Evolutionary conservation across 2,797 vertebrate genomes (phyloP).

Genomic region (Microctenopoma steveboyesi): DNA sequence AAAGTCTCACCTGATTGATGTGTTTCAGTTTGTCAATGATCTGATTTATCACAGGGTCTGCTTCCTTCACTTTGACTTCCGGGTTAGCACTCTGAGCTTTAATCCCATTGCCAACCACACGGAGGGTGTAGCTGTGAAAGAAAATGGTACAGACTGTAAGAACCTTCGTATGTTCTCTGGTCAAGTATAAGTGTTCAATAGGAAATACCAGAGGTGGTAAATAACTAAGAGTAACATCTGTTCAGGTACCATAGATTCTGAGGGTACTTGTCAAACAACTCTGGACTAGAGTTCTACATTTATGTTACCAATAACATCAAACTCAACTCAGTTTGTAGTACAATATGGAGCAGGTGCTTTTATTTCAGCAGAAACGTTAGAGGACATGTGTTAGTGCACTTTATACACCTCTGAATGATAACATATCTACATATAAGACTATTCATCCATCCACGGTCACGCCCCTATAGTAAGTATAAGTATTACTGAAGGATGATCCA

Average conservation of each 20-base stretch:
- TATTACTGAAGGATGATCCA: slow-evolving; percentile 40
- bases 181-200: background rate
- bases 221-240: too few species aligned
- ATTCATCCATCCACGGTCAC: too few species aligned
- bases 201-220: background rate
- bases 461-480: background rate
- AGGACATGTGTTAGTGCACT: too few species aligned
- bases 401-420: too few species aligned
- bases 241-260: too few species aligned
- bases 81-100: slow-evolving; percentile 90
- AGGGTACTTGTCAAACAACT: too few species aligned
- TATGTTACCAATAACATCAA: too few species aligned
- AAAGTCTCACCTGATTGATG: slow-evolving; percentile 88
- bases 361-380: too few species aligned
- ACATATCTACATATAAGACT: too few species aligned
- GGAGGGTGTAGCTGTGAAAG: slow-evolving; percentile 85
- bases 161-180: slow-evolving; percentile 1
- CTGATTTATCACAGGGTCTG: slow-evolving; percentile 88
- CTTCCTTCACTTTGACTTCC: slow-evolving; percentile 90
- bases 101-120: slow-evolving; percentile 88
- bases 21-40: slow-evolving; percentile 94
- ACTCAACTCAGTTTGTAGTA: too few species aligned
- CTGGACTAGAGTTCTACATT: too few species aligned
- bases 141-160: slow-evolving; percentile 7
- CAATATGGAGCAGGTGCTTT: too few species aligned